Evolutionary conservation across 2,888 invertebrate genomes (phyloP), one percentile per base, ranked within the genome.

Genomic region (Acholoe squamosa): DNA sequence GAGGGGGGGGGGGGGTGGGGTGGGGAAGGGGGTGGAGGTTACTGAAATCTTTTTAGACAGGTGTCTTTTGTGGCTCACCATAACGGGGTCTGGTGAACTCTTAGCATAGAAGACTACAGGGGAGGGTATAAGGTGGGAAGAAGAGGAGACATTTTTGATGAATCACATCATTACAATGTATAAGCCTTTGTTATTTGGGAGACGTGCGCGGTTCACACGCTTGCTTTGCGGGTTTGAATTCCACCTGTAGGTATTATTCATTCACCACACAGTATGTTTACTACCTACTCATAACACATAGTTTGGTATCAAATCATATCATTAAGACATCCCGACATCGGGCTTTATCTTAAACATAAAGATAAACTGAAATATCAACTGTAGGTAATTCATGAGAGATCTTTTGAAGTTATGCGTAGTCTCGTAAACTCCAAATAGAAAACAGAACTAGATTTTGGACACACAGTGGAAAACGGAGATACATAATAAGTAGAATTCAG

Each of bases 91-190:
- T 61, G 61, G 61, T 61, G 61, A 61, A 61, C 61, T 61, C 14
- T 28, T 16, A 25, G n/a, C 5, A 28, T 28, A 5, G 14, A 25
- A 5, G 16, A 71, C 71, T 28, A 25, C 71, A 71, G 71, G 14
- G 71, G 61, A 43, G 43, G 43, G 43, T n/a, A 10, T 43, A 10
- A 43, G 43, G 10, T 43, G 43, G 43, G 43, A 43, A 43, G 43
- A 43, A 43, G 43, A 43, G 22, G 71, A 71, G 71, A 25, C 71
- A 28, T 71, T 71, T 61, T 71, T 71, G 71, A 71, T 71, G 71
- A 71, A 71, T 71, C 71, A 71, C 28, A 71, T 71, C 71, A 71
- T 71, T 71, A 14, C 71, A 28, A 25, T 71, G 28, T 28, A 71
- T 28, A 28, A 28, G 71, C 71, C 28, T 71, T 71, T 71, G 71